phyloP scores from a whole-genome alignment of 2,888 invertebrate species.

The Parascotia fuliginaria region DNA sequence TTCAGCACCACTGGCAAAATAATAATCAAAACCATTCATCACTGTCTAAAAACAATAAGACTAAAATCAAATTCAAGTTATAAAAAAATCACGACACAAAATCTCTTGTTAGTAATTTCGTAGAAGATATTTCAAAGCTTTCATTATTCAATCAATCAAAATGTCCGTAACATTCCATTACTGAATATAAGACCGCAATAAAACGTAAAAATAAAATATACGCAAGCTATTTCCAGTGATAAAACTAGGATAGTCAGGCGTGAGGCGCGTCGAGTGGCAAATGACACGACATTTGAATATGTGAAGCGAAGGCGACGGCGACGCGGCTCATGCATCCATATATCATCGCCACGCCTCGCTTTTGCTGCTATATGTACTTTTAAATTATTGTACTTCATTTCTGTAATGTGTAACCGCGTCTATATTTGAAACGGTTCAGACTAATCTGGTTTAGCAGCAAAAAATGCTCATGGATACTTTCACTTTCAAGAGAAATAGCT shows the following conservation, averaged over 20 bases:
- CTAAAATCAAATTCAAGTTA: too few species aligned
- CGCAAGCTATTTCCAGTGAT: not conserved
- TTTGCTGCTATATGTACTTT: conserved; percentile 7
- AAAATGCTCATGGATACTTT: too few species aligned
- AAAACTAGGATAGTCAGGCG: conserved; percentile 5
- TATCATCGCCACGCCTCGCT: conserved; percentile 8
- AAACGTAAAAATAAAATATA: not conserved
- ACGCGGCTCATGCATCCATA: conserved; percentile 8
- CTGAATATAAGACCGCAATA: not conserved
- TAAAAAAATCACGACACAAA: too few species aligned
- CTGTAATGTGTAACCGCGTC: not conserved
- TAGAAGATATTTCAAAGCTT: too few species aligned
- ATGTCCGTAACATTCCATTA: not conserved
- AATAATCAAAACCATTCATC: too few species aligned
- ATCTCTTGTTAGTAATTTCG: too few species aligned
- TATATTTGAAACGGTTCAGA: not conserved
- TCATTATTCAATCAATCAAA: too few species aligned
- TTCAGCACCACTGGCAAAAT: too few species aligned
- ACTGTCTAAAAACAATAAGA: too few species aligned
- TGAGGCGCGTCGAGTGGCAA: conserved; percentile 12
- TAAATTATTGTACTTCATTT: conserved; percentile 1
- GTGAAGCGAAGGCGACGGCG: conserved; percentile 12
- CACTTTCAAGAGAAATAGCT: too few species aligned
- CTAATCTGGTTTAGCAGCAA: not conserved
- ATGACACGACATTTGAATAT: conserved; percentile 33